Percentiles rank a stretch among this genome's conserved stretches.
Evolutionary conservation across 2,113 vertebrate genomes (phyloP).

Genomic region (Microcebus griseorufus): DNA sequence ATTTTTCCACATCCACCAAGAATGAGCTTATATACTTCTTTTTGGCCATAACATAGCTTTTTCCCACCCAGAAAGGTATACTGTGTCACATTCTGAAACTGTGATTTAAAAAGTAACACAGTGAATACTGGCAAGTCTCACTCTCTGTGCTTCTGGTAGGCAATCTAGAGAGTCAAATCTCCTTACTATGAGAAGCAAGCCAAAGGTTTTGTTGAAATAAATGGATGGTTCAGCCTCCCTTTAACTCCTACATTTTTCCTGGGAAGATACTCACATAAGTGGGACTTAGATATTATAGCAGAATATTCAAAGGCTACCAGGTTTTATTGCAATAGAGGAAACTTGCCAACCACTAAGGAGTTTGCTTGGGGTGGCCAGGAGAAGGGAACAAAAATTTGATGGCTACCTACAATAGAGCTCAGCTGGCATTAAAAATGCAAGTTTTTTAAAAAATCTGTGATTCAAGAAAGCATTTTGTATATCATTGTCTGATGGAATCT

Average conservation of each 20-base stretch:
- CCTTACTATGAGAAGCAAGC: neutral
- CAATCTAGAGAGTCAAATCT: neutral
- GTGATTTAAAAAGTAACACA: neutral
- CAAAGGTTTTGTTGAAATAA: neutral
- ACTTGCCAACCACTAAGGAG: neutral
- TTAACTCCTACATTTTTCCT: fast-evolving
- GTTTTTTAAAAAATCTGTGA: neutral
- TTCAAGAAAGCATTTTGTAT: conserved; percentile 36
- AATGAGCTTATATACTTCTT: neutral
- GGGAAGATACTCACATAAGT: neutral
- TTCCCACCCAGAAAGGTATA: neutral
- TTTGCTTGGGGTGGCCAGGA: neutral
- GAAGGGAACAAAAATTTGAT: neutral
- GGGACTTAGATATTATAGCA: neutral
- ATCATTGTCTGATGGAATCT: neutral
- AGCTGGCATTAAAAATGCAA: neutral
- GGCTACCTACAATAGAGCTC: neutral
- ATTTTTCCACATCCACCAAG: neutral
- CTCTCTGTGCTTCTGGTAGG: neutral
- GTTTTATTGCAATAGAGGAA: neutral
- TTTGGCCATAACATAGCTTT: neutral
- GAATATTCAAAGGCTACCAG: neutral
- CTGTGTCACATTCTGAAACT: neutral
- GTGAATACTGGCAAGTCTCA: neutral
- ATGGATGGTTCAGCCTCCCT: neutral